A percentile compares a stretch with the other conserved stretches of the same genome.
Conservation (phyloP, 2,113 vertebrate species). For the Pholis gunnellus region DNA sequence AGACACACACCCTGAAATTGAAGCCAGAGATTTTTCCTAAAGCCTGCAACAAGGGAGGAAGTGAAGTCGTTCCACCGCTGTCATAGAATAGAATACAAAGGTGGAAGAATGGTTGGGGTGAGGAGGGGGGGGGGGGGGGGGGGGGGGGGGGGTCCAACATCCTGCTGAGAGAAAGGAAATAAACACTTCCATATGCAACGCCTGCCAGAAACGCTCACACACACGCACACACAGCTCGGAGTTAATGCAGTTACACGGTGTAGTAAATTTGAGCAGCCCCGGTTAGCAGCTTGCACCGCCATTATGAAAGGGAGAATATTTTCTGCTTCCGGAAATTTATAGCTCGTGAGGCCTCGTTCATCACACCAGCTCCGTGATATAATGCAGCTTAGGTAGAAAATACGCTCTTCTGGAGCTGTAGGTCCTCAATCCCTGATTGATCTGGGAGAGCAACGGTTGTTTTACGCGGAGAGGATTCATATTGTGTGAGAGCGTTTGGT, state of each 20-base stretch:
- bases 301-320: conserved; percentile 31
- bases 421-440: conserved; percentile 33
- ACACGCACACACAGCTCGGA: background rate
- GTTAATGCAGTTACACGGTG: conserved; percentile 41
- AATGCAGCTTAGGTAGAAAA: conserved; percentile 34
- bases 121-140: conserved; percentile 12
- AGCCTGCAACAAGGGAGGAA: conserved; percentile 50
- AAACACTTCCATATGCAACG: conserved; percentile 78
- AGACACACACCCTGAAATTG: conserved; percentile 58
- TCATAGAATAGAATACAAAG: conserved; percentile 68
- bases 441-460: background rate
- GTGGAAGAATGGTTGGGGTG: conserved; percentile 48
- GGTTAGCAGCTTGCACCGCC: conserved; percentile 33
- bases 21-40: conserved; percentile 53
- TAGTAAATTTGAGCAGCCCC: conserved; percentile 55
- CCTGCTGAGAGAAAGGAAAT: conserved; percentile 77
- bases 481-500: background rate
- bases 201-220: conserved; percentile 51
- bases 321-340: conserved; percentile 60
- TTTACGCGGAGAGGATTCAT: conserved; percentile 19
- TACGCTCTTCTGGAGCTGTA: background rate
- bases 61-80: conserved; percentile 48
- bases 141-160: conserved; percentile 32
- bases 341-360: conserved; percentile 33
- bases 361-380: conserved; percentile 34